phyloP scores from a whole-genome alignment of 2,888 invertebrate genomes.

The Vannuccia rotundouncinata region DNA sequence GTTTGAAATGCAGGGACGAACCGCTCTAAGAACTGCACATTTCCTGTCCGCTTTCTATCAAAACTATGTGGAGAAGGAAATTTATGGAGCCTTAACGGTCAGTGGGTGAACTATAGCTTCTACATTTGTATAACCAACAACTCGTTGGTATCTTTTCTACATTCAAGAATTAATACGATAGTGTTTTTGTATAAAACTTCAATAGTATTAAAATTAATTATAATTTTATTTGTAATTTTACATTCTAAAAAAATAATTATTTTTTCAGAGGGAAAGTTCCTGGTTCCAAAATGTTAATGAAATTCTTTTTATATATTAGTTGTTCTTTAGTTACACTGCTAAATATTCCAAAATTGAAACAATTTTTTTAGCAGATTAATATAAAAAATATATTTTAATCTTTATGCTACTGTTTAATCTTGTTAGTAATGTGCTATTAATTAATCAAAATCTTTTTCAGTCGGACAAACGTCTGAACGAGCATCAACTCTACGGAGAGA shows the following conservation, averaged over 20 bases:
- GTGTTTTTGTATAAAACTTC: too few species aligned
- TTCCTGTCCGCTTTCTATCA: slow-evolving; percentile 90
- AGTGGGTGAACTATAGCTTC: background rate
- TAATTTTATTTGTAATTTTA: too few species aligned
- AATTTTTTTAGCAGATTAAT: too few species aligned
- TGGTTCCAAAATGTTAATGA: too few species aligned
- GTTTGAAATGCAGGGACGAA: slow-evolving; percentile 82
- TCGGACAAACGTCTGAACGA: slow-evolving; percentile 75
- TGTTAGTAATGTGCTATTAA: background rate
- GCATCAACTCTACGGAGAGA: slow-evolving; percentile 93
- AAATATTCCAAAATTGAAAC: too few species aligned
- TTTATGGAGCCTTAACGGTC: slow-evolving; percentile 44
- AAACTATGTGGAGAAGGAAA: slow-evolving; percentile 46
- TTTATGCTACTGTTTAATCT: background rate
- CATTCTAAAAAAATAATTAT: too few species aligned
- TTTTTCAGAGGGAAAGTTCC: too few species aligned
- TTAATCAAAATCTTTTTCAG: background rate
- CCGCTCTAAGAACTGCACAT: slow-evolving; percentile 88
- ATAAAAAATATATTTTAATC: too few species aligned
- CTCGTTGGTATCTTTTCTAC: background rate
- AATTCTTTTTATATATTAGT: too few species aligned
- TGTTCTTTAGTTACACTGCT: too few species aligned
- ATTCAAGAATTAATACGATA: background rate
- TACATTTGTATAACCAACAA: background rate
- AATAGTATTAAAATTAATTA: too few species aligned